A percentile compares a stretch with the other conserved stretches of the same genome.
phyloP scores from a whole-genome alignment of 2,888 invertebrate species.

The Athalia cordata region DNA sequence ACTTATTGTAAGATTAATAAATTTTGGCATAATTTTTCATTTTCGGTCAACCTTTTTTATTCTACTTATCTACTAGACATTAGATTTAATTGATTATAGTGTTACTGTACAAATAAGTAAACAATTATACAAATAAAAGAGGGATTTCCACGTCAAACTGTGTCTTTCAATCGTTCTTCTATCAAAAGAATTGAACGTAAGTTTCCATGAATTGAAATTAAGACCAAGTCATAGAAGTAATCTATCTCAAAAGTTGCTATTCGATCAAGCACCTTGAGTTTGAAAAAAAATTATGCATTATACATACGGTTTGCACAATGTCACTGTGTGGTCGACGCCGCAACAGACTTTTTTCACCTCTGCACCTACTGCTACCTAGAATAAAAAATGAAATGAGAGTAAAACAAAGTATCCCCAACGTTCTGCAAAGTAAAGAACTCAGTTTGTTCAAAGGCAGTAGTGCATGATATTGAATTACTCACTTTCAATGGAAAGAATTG shows the following conservation, averaged over 20 bases:
- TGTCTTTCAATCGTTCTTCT: conserved; percentile 6
- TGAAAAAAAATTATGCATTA: conserved; percentile 55
- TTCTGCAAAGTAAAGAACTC: too few species aligned
- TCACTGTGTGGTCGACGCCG: conserved; percentile 91
- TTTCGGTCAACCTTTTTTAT: not conserved
- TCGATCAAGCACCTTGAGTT: too few species aligned
- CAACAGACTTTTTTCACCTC: conserved; percentile 84
- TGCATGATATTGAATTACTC: conserved; percentile 48
- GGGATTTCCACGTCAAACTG: not conserved
- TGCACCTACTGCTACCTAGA: conserved; percentile 83
- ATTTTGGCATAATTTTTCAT: conserved; percentile 9
- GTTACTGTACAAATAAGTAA: conserved; percentile 24
- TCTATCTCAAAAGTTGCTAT: too few species aligned
- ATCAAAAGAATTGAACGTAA: not conserved
- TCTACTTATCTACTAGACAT: not conserved
- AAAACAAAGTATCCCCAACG: too few species aligned
- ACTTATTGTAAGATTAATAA: not conserved
- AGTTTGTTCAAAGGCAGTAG: too few species aligned
- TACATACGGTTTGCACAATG: conserved; percentile 84
- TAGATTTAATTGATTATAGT: not conserved
- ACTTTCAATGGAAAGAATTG: conserved; percentile 93
- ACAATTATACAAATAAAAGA: not conserved
- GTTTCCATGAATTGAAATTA: not conserved
- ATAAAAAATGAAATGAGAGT: conserved; percentile 9
- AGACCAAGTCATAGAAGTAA: not conserved